Evolutionary conservation across 2,797 vertebrate species (phyloP), one percentile per base, ranked within the genome.

Genomic region (Rachycentron canadum): DNA sequence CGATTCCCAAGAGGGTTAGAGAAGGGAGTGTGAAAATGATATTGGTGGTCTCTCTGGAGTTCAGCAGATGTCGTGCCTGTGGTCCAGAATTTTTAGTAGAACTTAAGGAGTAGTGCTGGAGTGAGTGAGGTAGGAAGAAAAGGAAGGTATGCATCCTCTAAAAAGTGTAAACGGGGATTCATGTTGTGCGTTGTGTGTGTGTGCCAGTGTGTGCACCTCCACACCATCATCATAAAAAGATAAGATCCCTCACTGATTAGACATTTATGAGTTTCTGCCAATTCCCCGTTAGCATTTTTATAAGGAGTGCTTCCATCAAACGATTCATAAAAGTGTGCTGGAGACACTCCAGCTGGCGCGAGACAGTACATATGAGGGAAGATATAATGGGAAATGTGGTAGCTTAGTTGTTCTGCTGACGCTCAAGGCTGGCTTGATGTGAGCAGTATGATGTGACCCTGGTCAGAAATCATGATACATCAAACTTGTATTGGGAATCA

Each of bases 181-280:
- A 30, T 58, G 41, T 56, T 53, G 55, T 26, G 5, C 43, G 49
- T 25, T 73, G 45, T 52, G 40, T 52, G 65, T 60, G 30, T 53
- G n/a, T 14, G 34, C 52, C 25, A 38, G 64, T 19, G 21, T 34
- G 59, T 57, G 45, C 49, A 30, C 40, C 14, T 55, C 4, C 1
- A 76, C 11, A 49, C 45, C 49, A 63, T 69, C 73, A 63, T 86
- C 55, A 67, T 79, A 86, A 86, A 86, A 82, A 75, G 32, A 73
- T 28, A 47, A 47, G 43, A 53, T 66, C 55, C 60, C 43, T 60
- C 50, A 9, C 28, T 77, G 60, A 75, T 78, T 68, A 72, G 25
- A 76, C 12, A 17, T 89, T 87, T 78, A 84, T 76, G 79, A 76
- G 49, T 74, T 75, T 67, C 58, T 76, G 69, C 25, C 61, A 76